Percentiles rank a stretch among this genome's conserved stretches.
phyloP scores from a whole-genome alignment of 2,888 invertebrate genomes.

The Melanostoma mellinum region DNA sequence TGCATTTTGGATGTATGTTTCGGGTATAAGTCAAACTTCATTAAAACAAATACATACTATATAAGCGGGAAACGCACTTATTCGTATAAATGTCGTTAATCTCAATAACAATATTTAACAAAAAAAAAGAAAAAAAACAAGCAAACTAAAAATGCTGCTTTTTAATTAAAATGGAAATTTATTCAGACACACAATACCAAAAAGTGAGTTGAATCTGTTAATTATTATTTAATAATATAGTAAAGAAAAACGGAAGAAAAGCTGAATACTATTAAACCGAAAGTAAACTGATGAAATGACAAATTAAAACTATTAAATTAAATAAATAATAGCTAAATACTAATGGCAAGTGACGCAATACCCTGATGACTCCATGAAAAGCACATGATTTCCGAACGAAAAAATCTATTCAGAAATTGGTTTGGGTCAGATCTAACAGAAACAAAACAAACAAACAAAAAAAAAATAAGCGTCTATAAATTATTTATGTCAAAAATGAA shows the following conservation, averaged over 20 bases:
- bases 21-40: constrained; percentile 29
- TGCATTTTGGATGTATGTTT: constrained; percentile 37
- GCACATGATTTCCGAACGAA: constrained; percentile 27
- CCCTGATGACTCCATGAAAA: constrained; percentile 7
- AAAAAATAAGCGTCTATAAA: constrained; percentile 36
- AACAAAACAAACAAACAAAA: constrained; percentile 17
- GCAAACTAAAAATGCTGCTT: neutral
- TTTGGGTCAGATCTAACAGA: constrained; percentile 17
- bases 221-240: neutral
- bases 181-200: neutral
- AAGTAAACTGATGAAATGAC: constrained; percentile 35
- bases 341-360: constrained; percentile 22
- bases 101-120: constrained; percentile 24
- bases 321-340: constrained; percentile 29
- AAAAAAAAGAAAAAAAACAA: constrained; percentile 20
- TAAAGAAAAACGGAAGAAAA: neutral
- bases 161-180: constrained; percentile 57
- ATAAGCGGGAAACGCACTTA: constrained; percentile 1
- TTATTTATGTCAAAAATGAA: constrained; percentile 56
- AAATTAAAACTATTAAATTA: constrained; percentile 7
- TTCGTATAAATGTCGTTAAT: constrained; percentile 49
- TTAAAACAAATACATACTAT: neutral
- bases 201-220: constrained; percentile 12
- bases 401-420: too few species aligned
- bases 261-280: neutral